Evolutionary conservation across 2,888 invertebrate genomes (phyloP).

Genomic region (Phalera bucephala): DNA sequence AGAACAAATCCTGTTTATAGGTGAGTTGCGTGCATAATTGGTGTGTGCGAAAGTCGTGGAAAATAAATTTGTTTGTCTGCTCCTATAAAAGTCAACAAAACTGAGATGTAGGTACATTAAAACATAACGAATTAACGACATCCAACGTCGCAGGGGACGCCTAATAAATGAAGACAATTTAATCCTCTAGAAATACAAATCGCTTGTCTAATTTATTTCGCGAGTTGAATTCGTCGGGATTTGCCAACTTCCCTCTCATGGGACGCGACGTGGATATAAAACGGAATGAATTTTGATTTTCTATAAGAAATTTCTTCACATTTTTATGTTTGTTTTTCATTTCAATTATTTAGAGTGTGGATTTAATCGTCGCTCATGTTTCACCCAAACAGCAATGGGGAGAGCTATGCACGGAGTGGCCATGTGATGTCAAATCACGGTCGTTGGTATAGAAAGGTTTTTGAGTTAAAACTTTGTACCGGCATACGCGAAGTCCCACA

Average conservation of each 20-base stretch:
- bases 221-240: constrained; percentile 51
- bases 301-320: neutral
- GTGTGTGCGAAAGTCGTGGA: no score
- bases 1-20: no score
- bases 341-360: no score
- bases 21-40: no score
- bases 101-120: neutral
- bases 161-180: constrained; percentile 70
- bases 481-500: no score
- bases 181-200: constrained; percentile 63
- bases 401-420: no score
- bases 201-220: constrained; percentile 63
- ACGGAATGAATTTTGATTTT: constrained; percentile 6
- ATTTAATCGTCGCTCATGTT: no score
- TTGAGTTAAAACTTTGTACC: no score
- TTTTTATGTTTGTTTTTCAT: neutral
- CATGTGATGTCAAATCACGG: no score
- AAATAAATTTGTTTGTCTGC: no score
- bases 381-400: no score
- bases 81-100: neutral
- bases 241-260: constrained; percentile 41
- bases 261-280: constrained; percentile 30
- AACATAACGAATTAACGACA: constrained; percentile 28
- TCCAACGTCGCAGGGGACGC: constrained; percentile 29
- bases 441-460: no score